Base-by-base conservation (phyloP, 2,888 invertebrate species). In the Eucriotettix oculatus region DNA sequence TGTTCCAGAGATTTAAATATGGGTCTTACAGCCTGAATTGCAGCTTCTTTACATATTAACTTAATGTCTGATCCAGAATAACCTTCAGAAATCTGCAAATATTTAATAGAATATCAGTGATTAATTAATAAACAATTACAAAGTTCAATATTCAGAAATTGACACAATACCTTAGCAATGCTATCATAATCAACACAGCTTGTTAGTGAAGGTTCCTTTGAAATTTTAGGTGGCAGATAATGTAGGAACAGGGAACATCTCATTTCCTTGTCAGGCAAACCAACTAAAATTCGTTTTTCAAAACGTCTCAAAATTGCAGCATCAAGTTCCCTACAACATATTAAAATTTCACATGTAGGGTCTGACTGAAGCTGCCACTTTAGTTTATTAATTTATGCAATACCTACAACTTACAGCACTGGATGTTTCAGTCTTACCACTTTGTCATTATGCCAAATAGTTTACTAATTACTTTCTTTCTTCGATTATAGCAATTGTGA, bases 41-140 rank as follows among this genome's bases (percentile, higher is more conserved):
- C 82, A 1, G 90, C 86, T 76, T 95, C 93, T 72, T 94, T 94
- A 71, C 91, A 91, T 42, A 90, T 82, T 64, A 88, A 74, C 68
- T 87, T 86, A 57, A 96, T 82, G 70, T 96, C 96, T 12, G 91
- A 90, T 0, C 93, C 92, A 0, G 94, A 91, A 70, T 90, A 95
- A 7, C 86, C 84, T 14, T 84, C 81, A 0, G 89, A 89, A 65
- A 70, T 70, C 78, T 79, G 67, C 5, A 48, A 48, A 48, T 14
- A 9, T 5, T 48, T 48, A 14, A 5, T 48, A n/a, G 1, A 7
- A 14, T 12, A 14, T 48, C 12, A n/a, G 12, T 48, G 48, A 7
- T 48, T 48, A 14, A 9, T 14, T 48, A 48, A 48, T 48, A 29
- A 29, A 29, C 29, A 29, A 29, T 29, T 29, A 29, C 2, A 29